These are phyloP conservation scores for Apodemus speciosus DNA, from an alignment of 2,113 vertebrate species.

Conservation along the genomic window DNA sequence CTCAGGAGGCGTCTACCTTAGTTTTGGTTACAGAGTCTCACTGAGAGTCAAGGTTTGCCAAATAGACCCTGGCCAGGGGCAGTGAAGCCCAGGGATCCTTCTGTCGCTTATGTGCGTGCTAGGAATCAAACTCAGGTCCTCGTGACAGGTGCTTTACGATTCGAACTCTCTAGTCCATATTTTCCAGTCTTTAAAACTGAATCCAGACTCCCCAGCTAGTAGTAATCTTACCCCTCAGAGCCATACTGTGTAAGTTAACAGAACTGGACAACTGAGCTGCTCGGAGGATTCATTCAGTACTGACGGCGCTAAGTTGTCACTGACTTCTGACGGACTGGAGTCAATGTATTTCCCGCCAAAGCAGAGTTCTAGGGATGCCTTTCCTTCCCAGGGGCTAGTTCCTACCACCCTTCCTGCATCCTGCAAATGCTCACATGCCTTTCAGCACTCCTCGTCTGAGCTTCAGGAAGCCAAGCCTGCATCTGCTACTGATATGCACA, in stretches of 20 bases:
- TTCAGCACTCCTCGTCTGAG: conserved; percentile 11
- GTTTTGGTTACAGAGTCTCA: background rate
- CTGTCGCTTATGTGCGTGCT: background rate
- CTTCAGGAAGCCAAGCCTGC: background rate
- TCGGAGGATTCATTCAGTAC: background rate
- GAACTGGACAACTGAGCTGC: background rate
- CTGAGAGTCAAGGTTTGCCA: background rate
- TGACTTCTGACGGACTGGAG: conserved; percentile 1
- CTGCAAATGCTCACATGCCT: conserved; percentile 38
- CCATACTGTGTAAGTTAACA: background rate
- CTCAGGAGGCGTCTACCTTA: background rate
- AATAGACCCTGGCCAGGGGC: background rate
- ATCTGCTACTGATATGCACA: background rate
- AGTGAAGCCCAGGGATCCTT: background rate
- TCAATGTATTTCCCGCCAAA: conserved; percentile 9
- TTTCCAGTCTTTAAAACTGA: background rate
- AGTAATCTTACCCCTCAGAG: background rate
- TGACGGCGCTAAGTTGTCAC: background rate
- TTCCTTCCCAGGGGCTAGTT: background rate
- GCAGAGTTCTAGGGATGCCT: background rate
- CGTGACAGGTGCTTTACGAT: background rate
- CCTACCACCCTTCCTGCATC: background rate
- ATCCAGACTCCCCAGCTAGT: conserved; percentile 2
- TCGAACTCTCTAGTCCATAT: background rate
- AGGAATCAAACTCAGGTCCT: background rate